A percentile compares a stretch with the other conserved stretches of the same genome.
Conservation (phyloP, 2,113 vertebrate genomes). For the Cephalopterus ornatus region DNA sequence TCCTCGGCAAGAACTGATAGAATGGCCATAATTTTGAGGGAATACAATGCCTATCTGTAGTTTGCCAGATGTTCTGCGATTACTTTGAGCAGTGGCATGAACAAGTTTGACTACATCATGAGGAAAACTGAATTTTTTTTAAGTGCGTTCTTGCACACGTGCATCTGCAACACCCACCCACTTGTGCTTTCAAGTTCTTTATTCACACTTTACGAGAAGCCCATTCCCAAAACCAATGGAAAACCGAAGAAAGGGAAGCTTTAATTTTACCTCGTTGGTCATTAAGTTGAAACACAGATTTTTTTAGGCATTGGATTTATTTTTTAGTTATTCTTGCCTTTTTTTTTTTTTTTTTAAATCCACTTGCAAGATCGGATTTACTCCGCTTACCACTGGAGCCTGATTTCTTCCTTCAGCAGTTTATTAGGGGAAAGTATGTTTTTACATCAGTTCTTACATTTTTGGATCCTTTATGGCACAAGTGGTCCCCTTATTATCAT, state of each 20-base stretch:
- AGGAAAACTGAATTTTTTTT: background rate
- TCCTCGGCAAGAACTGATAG: background rate
- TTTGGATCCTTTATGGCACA: background rate
- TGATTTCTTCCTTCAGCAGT: background rate
- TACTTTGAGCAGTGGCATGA: background rate
- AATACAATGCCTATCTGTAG: background rate
- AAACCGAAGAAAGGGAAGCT: background rate
- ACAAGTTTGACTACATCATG: background rate
- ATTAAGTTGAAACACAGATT: background rate
- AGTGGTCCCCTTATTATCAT: background rate
- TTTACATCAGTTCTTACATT: background rate
- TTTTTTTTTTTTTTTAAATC: background rate
- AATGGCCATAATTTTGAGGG: fast-evolving
- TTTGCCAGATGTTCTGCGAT: background rate
- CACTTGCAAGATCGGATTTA: background rate
- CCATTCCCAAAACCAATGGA: background rate
- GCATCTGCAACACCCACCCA: background rate
- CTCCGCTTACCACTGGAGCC: background rate
- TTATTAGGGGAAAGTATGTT: background rate
- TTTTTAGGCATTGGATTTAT: background rate
- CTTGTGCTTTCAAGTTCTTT: background rate
- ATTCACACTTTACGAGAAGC: background rate
- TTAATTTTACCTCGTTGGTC: background rate
- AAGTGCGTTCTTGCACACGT: fast-evolving
- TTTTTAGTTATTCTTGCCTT: background rate